Percentiles rank a stretch among this genome's conserved stretches.
Conservation (phyloP, 1,140 invertebrate species). For the Drepana arcuata region DNA sequence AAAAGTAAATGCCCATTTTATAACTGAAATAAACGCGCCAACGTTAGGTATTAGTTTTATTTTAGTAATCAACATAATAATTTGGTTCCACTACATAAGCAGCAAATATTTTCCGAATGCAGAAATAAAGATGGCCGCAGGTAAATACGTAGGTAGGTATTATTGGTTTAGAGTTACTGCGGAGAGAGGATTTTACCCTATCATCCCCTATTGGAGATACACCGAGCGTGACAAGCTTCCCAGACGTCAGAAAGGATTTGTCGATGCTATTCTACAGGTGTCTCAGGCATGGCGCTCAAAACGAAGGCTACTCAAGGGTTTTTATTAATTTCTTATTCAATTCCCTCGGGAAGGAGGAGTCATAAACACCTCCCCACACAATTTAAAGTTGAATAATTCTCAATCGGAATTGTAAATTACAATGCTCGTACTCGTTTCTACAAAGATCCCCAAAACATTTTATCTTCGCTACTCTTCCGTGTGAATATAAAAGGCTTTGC, state of each 20-base stretch:
- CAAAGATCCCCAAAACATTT: too few relatives aligned
- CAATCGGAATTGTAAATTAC: too few relatives aligned
- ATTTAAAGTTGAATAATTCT: not conserved
- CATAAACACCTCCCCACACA: not conserved
- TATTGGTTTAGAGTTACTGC: conserved; percentile 8
- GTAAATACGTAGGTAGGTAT: conserved; percentile 16
- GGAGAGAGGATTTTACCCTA: not conserved
- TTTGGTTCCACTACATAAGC: too few relatives aligned
- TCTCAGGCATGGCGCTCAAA: not conserved
- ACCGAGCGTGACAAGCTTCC: too few relatives aligned
- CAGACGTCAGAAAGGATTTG: conserved; percentile 1
- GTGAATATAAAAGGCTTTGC: too few relatives aligned
- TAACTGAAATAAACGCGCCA: not conserved
- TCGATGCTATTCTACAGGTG: too few relatives aligned
- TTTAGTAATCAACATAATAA: conserved; percentile 7
- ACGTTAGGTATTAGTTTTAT: not conserved
- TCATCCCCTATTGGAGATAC: not conserved
- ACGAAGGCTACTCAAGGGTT: not conserved
- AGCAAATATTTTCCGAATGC: conserved; percentile 11
- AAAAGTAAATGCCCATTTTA: not conserved
- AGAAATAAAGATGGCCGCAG: conserved; percentile 17
- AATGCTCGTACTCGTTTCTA: too few relatives aligned
- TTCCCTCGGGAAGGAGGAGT: not conserved
- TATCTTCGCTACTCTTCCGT: too few relatives aligned
- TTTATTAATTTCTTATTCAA: conserved; percentile 1